Base-by-base conservation (phyloP, 2,888 invertebrate genomes). In the Dicyrtoma fusca region DNA sequence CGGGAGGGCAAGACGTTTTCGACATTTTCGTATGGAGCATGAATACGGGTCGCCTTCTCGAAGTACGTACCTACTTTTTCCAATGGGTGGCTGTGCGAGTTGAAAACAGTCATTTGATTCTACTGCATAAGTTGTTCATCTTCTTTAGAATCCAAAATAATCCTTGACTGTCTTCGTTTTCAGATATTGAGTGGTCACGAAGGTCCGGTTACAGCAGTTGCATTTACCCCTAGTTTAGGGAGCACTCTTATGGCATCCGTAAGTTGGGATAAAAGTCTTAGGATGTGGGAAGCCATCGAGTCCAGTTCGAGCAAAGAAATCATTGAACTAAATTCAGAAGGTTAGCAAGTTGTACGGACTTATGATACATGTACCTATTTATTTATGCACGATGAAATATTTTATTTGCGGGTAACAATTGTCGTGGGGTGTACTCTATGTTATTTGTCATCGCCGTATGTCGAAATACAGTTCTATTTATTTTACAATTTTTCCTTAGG, bases 1-100 rank as follows among this genome's bases (percentile, higher is more conserved):
- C 99, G 5, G 97, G 97, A 0, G 95, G 95, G 0, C 92, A 92
- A 81, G 97, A 98, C 83, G 89, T 91, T 26, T 99, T 97, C 85
- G 95, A 97, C 82, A 91, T 99, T 77, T 98, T 89, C 85, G 85
- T 99, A 21, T 99, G 98, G 98, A 95, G 95, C 5, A 87, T 98
- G 82, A 93, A 97, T 85, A 90, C 93, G 57, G 98, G 98, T 1
- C 89, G 91, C 76, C 86, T 99, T 1, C 84, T 99, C 25, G 98
- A 98, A 86, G 92, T 91, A 79, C 47, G n/a, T n/a, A n/a, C n/a
- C n/a, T n/a, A n/a, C n/a, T n/a, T n/a, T n/a, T n/a, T n/a, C n/a
- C n/a, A n/a, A n/a, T n/a, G n/a, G n/a, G n/a, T n/a, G n/a, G n/a
- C n/a, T n/a, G n/a, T n/a, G n/a, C n/a, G n/a, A n/a, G n/a, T n/a